Base-by-base conservation (phyloP, 2,888 invertebrate genomes). In the Invenusta paracnida region DNA sequence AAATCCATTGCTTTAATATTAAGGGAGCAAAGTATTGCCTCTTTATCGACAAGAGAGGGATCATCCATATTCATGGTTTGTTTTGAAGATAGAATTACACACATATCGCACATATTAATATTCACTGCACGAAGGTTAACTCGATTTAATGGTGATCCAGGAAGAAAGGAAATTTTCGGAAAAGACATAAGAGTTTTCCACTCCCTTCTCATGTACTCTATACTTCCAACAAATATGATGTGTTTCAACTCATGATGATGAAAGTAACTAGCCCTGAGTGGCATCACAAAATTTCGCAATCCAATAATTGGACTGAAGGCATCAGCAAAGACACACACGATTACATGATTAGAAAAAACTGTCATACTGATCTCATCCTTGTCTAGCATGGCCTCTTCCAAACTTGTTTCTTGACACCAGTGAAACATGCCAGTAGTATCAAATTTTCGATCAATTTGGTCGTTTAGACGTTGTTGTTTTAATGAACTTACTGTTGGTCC, bases 361-460 rank as follows among this genome's bases (percentile, higher is more conserved):
- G 98, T 98, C 97, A 98, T 97, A 88, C 98, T 97, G 90, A 98
- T 98, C 93, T 98, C 97, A 92, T 98, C 98, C 89, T 98, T 95
- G 93, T 99, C 98, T 95, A 96, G 92, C 81, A 90, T 96, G 92
- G 97, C 98, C 93, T 98, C 97, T 93, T 98, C 98, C 91, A 99
- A 94, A 92, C 95, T 95, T 92, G 96, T 95, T 87, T 97, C 96
- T 86, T 98, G 97, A 92, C 97, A 97, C 99, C 99, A 99, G 92
- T 99, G 98, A 93, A 99, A 99, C 99, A 99, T 99, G 88, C 99
- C 99, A 88, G 99, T 99, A 89, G 97, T 97, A 93, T 99, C 99
- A 93, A 99, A 92, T 87, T 89, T 90, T 0, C 84, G 67, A 30
- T 87, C 85, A 11, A 25, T 84, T 67, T 84, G 84, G 23, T 84